Evolutionary conservation across 2,888 invertebrate genomes (phyloP).

Genomic region (Lottia scabra): DNA sequence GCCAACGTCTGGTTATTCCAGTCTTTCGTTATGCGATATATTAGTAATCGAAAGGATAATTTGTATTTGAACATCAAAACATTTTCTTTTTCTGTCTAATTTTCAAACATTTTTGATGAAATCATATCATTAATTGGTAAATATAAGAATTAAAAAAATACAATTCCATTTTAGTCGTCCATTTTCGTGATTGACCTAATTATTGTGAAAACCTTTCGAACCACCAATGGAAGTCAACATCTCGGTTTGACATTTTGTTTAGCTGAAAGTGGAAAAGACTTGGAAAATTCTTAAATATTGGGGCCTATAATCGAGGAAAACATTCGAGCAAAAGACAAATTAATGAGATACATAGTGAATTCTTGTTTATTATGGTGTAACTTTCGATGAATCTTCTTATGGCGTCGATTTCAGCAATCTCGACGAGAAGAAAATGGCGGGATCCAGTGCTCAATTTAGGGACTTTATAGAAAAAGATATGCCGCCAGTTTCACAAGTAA

Average conservation of each 20-base stretch:
- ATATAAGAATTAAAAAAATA: too few relatives aligned
- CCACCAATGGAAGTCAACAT: constrained; percentile 35
- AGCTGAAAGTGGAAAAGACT: constrained; percentile 5
- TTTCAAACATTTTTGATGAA: too few relatives aligned
- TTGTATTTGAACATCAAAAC: too few relatives aligned
- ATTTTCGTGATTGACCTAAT: neutral
- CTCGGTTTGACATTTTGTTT: constrained; percentile 17
- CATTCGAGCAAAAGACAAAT: neutral
- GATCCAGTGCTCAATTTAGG: constrained; percentile 34
- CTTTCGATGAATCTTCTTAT: constrained; percentile 20
- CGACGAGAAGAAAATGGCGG: constrained; percentile 34
- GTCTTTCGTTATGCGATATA: too few relatives aligned
- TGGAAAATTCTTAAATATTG: neutral
- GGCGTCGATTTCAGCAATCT: constrained; percentile 23
- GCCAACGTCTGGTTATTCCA: too few relatives aligned
- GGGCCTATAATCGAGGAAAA: neutral
- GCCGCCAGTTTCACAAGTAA: constrained; percentile 45
- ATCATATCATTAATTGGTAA: too few relatives aligned
- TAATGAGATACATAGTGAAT: neutral
- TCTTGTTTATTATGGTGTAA: constrained; percentile 27
- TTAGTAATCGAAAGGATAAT: too few relatives aligned
- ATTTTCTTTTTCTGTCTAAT: too few relatives aligned
- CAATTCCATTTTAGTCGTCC: too few relatives aligned
- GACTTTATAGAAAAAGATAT: constrained; percentile 39
- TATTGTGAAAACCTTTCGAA: constrained; percentile 16